Base-by-base conservation (phyloP, 2,113 vertebrate species). In the Crotalus viridis region DNA sequence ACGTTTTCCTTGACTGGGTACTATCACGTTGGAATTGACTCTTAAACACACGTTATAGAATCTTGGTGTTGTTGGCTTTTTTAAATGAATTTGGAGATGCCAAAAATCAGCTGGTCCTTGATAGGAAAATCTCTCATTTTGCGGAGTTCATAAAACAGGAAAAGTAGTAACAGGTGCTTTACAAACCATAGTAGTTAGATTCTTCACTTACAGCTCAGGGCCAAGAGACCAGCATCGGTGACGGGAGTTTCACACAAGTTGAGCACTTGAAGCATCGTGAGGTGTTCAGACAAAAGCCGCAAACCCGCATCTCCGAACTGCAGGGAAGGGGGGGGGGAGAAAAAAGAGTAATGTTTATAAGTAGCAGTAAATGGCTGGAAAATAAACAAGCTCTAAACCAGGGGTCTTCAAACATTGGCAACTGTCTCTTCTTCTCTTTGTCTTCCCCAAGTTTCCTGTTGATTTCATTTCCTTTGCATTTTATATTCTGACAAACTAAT, bases 221-320 rank as follows among this genome's bases (percentile, higher is more conserved):
- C 98, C 97, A 99, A 98, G 95, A 99, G 97, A 28, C 99, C 99
- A 0, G 99, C 98, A 4, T 99, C 99, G 0, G 99, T 99, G 88
- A 99, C 99, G 0, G 99, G 99, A 0, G 99, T 99, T 98, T 99
- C 99, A 55, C 99, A 99, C 96, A 99, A 98, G 97, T 99, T 99
- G 96, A 99, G 98, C 95, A 99, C 99, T 98, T 99, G 99, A 93
- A 99, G 98, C 97, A 99, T 99, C 52, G 99, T 99, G 98, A 99
- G 98, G 96, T 99, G 99, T 95, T 99, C 99, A 0, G 99, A 99
- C 89, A 99, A 97, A 95, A 99, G 98, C 97, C 99, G 98, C 95
- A 99, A 95, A 90, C 99, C 99, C 0, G 99, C 98, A 12, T 99
- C 99, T 88, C 99, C 99, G 1, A 99, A 99, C 99, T 99, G 96